Evolutionary conservation across 2,113 vertebrate species (phyloP).

Genomic region (human (Homo sapiens)): GRCh38 chr18:4399001-4399500

Average conservation of each 20-base stretch:
- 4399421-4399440: not conserved
- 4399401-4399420: not conserved
- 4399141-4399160: not conserved
- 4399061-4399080: too few relatives aligned
- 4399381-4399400: not conserved
- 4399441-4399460: not conserved
- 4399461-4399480: not conserved
- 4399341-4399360: not conserved
- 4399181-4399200: conserved; percentile 18
- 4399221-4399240: not conserved
- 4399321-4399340: not conserved
- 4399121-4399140: not conserved
- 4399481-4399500: not conserved
- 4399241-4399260: not conserved
- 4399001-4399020: too few relatives aligned
- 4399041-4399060: too few relatives aligned
- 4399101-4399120: too few relatives aligned
- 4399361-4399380: not conserved
- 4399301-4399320: not conserved
- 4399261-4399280: not conserved
- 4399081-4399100: too few relatives aligned
- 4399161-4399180: conserved; percentile 14
- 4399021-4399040: too few relatives aligned
- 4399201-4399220: not conserved
- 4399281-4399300: not conserved